phyloP scores from a whole-genome alignment of 2,113 vertebrate genomes.

The Brienomyrus brachyistius region DNA sequence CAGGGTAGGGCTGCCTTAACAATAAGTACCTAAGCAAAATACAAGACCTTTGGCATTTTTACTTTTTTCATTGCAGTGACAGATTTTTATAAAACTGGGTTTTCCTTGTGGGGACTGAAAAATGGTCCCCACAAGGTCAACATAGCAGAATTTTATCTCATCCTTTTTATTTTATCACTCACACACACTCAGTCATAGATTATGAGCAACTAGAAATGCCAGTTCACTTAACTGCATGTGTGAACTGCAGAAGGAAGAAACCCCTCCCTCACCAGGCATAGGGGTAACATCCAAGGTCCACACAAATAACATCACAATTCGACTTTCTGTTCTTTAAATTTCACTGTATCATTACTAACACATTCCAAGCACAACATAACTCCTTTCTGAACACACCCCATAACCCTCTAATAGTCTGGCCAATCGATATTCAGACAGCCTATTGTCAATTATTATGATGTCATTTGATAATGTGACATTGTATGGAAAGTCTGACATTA shows the following conservation, averaged over 20 bases:
- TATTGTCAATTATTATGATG: not conserved
- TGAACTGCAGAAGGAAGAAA: not conserved
- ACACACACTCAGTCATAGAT: not conserved
- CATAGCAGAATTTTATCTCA: no score
- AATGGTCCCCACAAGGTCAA: no score
- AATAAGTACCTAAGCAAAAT: not conserved
- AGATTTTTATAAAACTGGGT: no score
- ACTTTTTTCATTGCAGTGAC: no score
- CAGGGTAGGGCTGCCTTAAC: not conserved
- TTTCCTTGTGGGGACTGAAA: no score
- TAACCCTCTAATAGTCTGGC: not conserved
- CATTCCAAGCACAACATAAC: constrained; percentile 6
- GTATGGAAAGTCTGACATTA: not conserved
- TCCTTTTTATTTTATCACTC: no score
- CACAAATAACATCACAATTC: not conserved
- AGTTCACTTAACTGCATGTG: not conserved
- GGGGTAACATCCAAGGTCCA: not conserved
- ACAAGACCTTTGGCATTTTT: no score
- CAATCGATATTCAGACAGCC: constrained; percentile 1
- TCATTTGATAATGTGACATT: constrained; percentile 15
- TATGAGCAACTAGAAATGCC: not conserved
- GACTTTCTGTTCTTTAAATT: not conserved
- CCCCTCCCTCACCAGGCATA: not conserved
- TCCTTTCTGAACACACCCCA: not conserved
- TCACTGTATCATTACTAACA: not conserved